Evolutionary conservation across 2,113 vertebrate genomes (phyloP).

Genomic region (Cyprinodon tularosa): DNA sequence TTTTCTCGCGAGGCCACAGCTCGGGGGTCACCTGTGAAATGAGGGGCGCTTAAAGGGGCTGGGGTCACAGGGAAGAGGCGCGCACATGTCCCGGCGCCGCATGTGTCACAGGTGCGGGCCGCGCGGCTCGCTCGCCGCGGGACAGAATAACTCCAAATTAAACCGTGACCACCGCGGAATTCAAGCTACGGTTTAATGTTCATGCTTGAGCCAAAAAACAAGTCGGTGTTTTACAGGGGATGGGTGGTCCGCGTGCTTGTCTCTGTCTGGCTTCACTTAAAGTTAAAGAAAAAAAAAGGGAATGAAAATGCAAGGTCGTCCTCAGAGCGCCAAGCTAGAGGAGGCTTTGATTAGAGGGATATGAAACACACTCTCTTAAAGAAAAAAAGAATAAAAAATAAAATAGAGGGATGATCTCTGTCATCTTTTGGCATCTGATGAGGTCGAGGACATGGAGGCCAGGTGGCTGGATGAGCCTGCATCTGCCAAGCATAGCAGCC

Average conservation of each 20-base stretch:
- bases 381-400: constrained; percentile 3
- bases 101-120: constrained; percentile 78
- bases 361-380: constrained; percentile 62
- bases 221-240: constrained; percentile 63
- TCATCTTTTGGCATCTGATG: constrained; percentile 69
- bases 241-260: constrained; percentile 80
- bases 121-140: constrained; percentile 29
- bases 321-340: constrained; percentile 59
- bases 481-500: constrained; percentile 58
- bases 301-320: constrained; percentile 67
- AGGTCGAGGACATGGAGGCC: constrained; percentile 69
- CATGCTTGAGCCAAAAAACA: constrained; percentile 66
- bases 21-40: constrained; percentile 6
- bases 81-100: constrained; percentile 67
- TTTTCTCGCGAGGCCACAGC: background rate
- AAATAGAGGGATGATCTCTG: constrained; percentile 66
- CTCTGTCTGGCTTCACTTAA: constrained; percentile 75
- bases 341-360: constrained; percentile 79
- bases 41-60: constrained; percentile 71
- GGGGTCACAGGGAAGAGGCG: constrained; percentile 75
- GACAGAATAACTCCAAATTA: constrained; percentile 62
- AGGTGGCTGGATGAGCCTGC: constrained; percentile 62
- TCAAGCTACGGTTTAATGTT: constrained; percentile 63
- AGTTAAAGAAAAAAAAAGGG: background rate
- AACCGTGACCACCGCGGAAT: constrained; percentile 75